Base-by-base conservation (phyloP, 2,888 invertebrate genomes). In the Hypena proboscidalis region DNA sequence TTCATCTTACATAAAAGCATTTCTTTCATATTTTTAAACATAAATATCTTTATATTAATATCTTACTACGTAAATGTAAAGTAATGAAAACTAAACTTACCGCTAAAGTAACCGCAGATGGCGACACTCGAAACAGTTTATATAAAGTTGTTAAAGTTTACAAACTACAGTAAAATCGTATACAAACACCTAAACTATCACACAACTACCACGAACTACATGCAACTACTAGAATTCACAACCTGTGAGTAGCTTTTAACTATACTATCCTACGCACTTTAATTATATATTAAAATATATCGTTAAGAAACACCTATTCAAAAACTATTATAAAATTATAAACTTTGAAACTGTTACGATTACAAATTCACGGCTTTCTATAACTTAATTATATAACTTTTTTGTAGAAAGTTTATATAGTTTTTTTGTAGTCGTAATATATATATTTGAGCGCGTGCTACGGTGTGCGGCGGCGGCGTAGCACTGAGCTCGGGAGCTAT, bases 401-500 rank as follows among this genome's bases (percentile, higher is more conserved):
- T 52, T 41, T 25, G 46, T 48, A 52, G 58, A 40, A 39, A 46
- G 39, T 13, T 9, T 5, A 9, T 29, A 17, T 9, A 23, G 11
- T 17, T 32, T 19, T 10, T 38, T 20, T 26, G 21, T 21, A 27
- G 10, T 32, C 26, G 31, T 17, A 14, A 10, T 33, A 45, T 50
- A 41, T 55, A 36, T 35, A 30, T 48, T 27, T 34, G 52, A 63
- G 71, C 83, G 77, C 89, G 90, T 90, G 86, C 80, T 77, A 61
- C 84, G 68, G 67, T 67, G 63, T 37, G 70, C 80, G 75, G 62
- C 72, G 81, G 74, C 80, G 74, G 74, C 70, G 60, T 75, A 67
- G 81, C 74, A 88, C 86, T 87, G 86, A 83, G 74, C 75, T 50
- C 59, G 57, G 47, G 65, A 74, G 69, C 80, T 83, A 83, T 82